Percentiles rank a stretch among this genome's conserved stretches.
Conservation (phyloP, 2,888 invertebrate genomes). For the Latrodectus elegans region DNA sequence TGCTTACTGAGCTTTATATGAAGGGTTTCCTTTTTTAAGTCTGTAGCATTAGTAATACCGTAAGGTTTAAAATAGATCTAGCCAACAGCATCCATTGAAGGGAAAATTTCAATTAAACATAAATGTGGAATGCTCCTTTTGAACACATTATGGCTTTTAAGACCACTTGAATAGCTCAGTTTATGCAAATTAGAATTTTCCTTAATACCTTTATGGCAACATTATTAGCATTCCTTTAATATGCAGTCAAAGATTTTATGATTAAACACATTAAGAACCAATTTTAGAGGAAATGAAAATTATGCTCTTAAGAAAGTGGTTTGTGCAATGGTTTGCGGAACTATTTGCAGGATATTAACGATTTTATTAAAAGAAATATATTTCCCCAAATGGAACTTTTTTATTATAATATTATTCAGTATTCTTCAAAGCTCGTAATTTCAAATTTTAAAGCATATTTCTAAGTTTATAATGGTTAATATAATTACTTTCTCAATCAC, state of each 20-base stretch:
- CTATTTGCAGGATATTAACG: constrained; percentile 43
- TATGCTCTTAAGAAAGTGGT: constrained; percentile 11
- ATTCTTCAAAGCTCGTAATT: too few species aligned
- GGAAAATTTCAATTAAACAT: neutral
- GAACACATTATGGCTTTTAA: constrained; percentile 26
- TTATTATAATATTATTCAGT: too few species aligned
- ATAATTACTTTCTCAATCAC: too few species aligned
- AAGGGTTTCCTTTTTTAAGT: too few species aligned
- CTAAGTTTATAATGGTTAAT: too few species aligned
- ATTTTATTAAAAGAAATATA: constrained; percentile 14
- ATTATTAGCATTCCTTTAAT: constrained; percentile 37
- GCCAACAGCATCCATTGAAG: neutral
- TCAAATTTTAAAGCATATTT: too few species aligned
- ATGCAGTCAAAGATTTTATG: constrained; percentile 46
- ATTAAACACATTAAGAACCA: constrained; percentile 39
- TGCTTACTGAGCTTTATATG: too few species aligned
- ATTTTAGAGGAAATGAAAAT: constrained; percentile 8
- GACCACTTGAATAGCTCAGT: constrained; percentile 7
- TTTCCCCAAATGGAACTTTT: too few species aligned
- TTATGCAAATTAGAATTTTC: constrained; percentile 53
- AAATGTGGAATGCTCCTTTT: constrained; percentile 1
- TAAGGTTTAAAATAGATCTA: neutral
- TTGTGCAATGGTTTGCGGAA: constrained; percentile 9
- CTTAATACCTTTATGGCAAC: constrained; percentile 21
- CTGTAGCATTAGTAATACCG: too few species aligned